These are phyloP conservation scores for Pelecanus crispus DNA, from an alignment of 2,113 vertebrate genomes.

Conservation along the genomic window DNA sequence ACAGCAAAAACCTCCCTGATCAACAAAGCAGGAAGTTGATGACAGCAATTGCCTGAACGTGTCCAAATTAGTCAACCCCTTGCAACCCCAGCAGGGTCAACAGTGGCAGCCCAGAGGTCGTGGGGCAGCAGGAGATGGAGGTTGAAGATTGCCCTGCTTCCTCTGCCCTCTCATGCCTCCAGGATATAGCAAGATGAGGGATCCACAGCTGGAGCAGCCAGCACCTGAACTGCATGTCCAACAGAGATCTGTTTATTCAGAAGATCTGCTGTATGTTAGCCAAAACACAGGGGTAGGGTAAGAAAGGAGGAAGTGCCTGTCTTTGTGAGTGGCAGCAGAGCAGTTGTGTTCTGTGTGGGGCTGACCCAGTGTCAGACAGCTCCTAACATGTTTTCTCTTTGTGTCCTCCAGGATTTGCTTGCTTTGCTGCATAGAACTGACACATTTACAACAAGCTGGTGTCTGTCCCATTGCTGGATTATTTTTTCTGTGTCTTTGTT, in stretches of 20 bases:
- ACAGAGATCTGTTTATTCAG: conserved; percentile 61
- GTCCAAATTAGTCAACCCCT: conserved; percentile 62
- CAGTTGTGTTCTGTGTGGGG: neutral
- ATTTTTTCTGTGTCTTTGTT: neutral
- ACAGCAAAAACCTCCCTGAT: conserved; percentile 59
- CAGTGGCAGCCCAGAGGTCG: conserved; percentile 52
- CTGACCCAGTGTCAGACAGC: neutral
- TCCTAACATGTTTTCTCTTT: neutral
- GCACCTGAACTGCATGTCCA: conserved; percentile 32
- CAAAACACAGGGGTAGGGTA: neutral
- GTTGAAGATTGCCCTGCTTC: conserved; percentile 38
- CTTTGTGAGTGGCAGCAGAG: neutral
- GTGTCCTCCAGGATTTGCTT: neutral
- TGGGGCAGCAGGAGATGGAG: conserved; percentile 60
- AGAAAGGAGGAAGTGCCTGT: conserved; percentile 22
- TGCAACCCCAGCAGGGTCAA: conserved; percentile 53
- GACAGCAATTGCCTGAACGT: conserved; percentile 60
- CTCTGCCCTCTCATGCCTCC: conserved; percentile 63
- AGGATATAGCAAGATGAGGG: conserved; percentile 26
- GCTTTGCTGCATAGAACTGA: neutral
- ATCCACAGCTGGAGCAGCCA: conserved; percentile 39
- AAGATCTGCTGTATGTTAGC: conserved; percentile 49
- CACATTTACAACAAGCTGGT: neutral
- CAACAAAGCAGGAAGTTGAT: conserved; percentile 62
- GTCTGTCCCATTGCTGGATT: neutral